Evolutionary conservation across 2,797 vertebrate genomes (phyloP), one percentile per base, ranked within the genome.

Genomic region (Nyctalus aviator): DNA sequence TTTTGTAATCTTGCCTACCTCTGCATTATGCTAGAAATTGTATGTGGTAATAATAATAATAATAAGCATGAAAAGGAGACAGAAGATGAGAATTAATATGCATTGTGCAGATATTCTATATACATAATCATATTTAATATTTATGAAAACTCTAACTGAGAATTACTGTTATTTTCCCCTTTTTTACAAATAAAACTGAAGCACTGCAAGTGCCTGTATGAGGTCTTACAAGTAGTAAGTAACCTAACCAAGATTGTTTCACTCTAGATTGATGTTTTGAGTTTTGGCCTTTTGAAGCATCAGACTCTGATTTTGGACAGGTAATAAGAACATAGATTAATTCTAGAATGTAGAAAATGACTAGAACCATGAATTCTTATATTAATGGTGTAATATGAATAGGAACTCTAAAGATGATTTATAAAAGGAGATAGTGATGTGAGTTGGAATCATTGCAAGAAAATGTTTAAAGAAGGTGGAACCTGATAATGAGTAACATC

Each of bases 121-220:
- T 23, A n/a, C 15, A 30, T 23, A 46, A 64, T 77, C 15, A n/a
- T 50, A 90, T n/a, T 48, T 37, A 35, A 25, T 84, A 30, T 50
- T 82, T 32, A 50, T 53, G 62, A 59, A 68, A 84, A 83, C 15
- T 53, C 1, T 59, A 4, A 72, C n/a, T 53, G 5, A 44, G 11
- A 44, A 32, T 62, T 50, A 41, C 13, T 55, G 20, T 78, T 48
- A 25, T 68, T 71, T 35, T 59, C 59, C 14, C 27, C 50, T 78
- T 75, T 75, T 94, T 57, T 59, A 84, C 30, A 87, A 76, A 73
- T 50, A 27, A 84, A 53, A 77, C n/a, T 44, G 62, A 76, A 55
- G 14, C 6, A 57, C 5, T 11, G 5, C 4, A 78, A 69, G 27
- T 64, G 14, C 1, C 9, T 46, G 0, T 57, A 6, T 94, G 35